Base-by-base conservation (phyloP, 2,888 invertebrate species). In the Ectemnius continuus region DNA sequence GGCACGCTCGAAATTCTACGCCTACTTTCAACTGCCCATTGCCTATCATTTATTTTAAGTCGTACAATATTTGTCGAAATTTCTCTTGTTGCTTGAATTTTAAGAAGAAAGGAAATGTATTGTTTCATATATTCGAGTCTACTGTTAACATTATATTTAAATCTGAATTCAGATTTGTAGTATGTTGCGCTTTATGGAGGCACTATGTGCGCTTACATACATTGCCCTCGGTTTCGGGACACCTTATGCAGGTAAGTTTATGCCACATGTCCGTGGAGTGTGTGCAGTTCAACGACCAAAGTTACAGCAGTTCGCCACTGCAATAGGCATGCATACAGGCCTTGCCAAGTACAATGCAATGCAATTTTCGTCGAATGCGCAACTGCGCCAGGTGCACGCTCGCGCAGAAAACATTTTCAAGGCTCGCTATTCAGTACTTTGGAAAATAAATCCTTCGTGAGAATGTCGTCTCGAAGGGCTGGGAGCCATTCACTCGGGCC, bases 321-420 rank as follows among this genome's bases (percentile, higher is more conserved):
- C 36, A 36, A 68, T n/a, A 58, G 45, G 56, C 36, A 11, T 36
- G 36, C 36, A 56, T 68, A 48, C 61, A 52, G 56, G 28, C 77
- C 56, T 82, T 72, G 68, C 73, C 70, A 58, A 71, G 69, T 60
- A 83, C 78, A 77, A 83, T 80, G 73, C 76, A 69, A 61, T 70
- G 79, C 67, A 83, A 82, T 83, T 83, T 82, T 81, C 79, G 79
- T 48, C 73, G 73, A 82, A 77, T 73, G 78, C 74, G 74, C 74
- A 74, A 82, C 67, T 60, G 69, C 76, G 63, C 81, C 83, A 81
- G 81, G 76, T 82, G 82, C 70, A 76, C 68, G 67, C 67, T 65
- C 46, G 69, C 66, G 57, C 58, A 73, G 74, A 70, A 73, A 63
- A 28, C 65, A 60, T 82, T 58, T 69, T 66, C 59, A 28, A 66